Base-by-base conservation (phyloP, 2,113 vertebrate species). In the Bubo scandiacus region DNA sequence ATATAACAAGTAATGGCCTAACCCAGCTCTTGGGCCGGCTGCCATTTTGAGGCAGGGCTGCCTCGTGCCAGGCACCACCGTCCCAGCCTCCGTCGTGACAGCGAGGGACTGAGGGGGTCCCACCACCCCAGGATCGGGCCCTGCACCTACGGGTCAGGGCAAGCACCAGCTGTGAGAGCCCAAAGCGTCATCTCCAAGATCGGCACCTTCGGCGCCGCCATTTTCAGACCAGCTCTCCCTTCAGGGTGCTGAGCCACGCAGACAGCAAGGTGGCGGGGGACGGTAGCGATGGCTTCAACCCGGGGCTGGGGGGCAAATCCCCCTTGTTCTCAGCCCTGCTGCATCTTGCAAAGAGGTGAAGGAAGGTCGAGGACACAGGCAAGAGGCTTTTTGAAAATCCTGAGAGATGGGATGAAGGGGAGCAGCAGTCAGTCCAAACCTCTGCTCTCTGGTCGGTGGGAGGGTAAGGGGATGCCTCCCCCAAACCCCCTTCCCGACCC, bases 401-500 rank as follows among this genome's bases (percentile, higher is more conserved):
- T 9, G 26, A n/a, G 55, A 26, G 63, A 11, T 3, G 42, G 36
- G 47, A 36, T 12, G 57, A 52, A 14, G 59, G 27, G 38, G 21
- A 43, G 40, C 38, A 52, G 12, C 13, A 3, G 36, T 12, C 36
- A 27, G 55, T 30, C 30, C 67, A 29, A 34, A 34, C 6, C 42
- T 25, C 34, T 1, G 2, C 36, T 6, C 63, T 47, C 43, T 34
- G 43, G n/a, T 27, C 43, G 34, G 43, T 2, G 0, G n/a, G n/a
- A 52, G 19, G 36, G 36, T 16, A 14, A 27, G 54, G 80, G 29
- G n/a, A 34, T 6, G 16, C 26, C 62, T 34, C 32, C 19, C 40
- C 34, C 45, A 18, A 10, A 36, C 25, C 19, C 40, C 51, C 40
- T 57, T 38, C 51, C 79, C 40, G 15, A 6, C 26, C 9, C 34